A percentile compares a stretch with the other conserved stretches of the same genome.
phyloP scores from a whole-genome alignment of 2,888 invertebrate species.

The Hipparchia semele region DNA sequence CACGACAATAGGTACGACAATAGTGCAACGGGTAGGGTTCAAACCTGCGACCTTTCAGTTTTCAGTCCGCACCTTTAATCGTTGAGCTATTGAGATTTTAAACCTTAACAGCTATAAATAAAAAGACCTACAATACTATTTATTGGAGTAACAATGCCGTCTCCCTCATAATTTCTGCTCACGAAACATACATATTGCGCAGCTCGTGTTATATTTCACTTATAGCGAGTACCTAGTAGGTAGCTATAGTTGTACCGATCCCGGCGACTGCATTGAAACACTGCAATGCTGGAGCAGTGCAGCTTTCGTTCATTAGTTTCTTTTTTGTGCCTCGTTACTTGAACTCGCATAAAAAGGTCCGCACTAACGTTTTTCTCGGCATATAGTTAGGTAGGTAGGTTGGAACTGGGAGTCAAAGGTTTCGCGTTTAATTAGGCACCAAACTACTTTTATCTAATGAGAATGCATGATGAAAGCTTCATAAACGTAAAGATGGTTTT shows the following conservation, averaged over 20 bases:
- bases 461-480: too few relatives aligned
- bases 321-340: conserved; percentile 43
- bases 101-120: too few relatives aligned
- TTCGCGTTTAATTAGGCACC: not conserved
- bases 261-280: conserved; percentile 45
- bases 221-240: not conserved
- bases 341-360: conserved; percentile 42
- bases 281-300: conserved; percentile 47
- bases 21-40: too few relatives aligned
- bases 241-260: conserved; percentile 7
- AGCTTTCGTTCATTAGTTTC: conserved; percentile 45
- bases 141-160: not conserved
- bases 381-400: not conserved
- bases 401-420: conserved; percentile 2
- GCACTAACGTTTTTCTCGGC: conserved; percentile 37
- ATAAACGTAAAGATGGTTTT: too few relatives aligned
- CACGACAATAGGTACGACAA: too few relatives aligned
- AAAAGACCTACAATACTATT: too few relatives aligned
- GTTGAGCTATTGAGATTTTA: too few relatives aligned
- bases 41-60: too few relatives aligned
- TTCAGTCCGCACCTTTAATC: too few relatives aligned
- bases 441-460: too few relatives aligned
- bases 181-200: conserved; percentile 20
- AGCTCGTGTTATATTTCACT: conserved; percentile 17
- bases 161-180: conserved; percentile 6